Conservation (phyloP, 1,140 invertebrate genomes). For the Nymphalis io region DNA sequence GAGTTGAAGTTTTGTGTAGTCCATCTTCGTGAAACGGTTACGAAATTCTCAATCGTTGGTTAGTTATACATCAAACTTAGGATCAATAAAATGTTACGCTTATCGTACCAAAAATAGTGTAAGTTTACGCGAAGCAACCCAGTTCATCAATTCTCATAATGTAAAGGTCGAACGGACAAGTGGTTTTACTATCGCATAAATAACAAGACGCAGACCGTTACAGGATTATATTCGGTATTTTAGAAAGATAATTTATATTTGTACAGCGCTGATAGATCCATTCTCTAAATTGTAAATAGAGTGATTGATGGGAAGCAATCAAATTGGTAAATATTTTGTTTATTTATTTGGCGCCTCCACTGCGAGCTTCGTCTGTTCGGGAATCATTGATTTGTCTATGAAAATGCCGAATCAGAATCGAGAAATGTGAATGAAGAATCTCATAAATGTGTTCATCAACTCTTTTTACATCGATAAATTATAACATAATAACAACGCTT, state of each 20-base stretch:
- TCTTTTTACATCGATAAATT: no score
- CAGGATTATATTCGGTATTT: background rate
- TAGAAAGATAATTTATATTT: constrained; percentile 2
- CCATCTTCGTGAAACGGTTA: no score
- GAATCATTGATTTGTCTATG: background rate
- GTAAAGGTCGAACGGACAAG: background rate
- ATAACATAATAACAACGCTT: no score
- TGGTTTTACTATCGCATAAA: background rate
- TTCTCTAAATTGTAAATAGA: background rate
- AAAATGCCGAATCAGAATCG: background rate
- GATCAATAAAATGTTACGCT: no score
- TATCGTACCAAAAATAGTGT: no score
- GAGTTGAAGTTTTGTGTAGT: no score
- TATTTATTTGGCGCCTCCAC: background rate
- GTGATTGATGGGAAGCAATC: constrained; percentile 1
- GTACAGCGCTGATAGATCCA: background rate
- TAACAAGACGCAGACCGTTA: background rate
- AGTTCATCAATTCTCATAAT: background rate
- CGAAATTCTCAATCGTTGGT: no score
- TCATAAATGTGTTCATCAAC: no score
- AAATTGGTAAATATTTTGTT: constrained; percentile 5
- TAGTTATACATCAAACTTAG: no score
- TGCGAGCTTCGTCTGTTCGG: background rate
- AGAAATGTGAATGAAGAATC: no score
- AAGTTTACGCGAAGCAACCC: background rate